Evolutionary conservation across 2,888 invertebrate species (phyloP), one percentile per base, ranked within the genome.

Genomic region (Conistra vaccinii): DNA sequence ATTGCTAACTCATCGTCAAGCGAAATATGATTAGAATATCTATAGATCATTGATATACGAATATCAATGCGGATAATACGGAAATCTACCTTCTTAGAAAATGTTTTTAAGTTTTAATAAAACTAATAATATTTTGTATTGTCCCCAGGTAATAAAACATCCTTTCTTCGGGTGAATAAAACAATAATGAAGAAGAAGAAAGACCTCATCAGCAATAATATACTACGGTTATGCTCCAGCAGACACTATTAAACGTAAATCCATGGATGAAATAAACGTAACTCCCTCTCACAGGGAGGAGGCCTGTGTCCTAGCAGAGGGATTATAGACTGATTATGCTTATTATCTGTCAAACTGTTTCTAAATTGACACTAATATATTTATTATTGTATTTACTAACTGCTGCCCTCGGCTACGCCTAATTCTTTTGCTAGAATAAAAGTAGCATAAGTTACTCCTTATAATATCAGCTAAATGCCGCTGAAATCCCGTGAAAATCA

Each of bases 61-160:
- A n/a, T n/a, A n/a, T n/a, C n/a, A n/a, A n/a, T n/a, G n/a, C n/a
- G n/a, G n/a, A n/a, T n/a, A n/a, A n/a, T n/a, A n/a, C n/a, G 6
- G 1, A 57, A 20, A 45, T 23, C 1, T 39, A 12, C 14, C 0
- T 29, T n/a, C 1, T 29, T 12, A 26, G n/a, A n/a, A 23, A 48
- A 29, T 42, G 0, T 9, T 32, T 32, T 26, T 9, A 10, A 35
- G 10, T 51, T 66, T 2, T 29, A 39, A 23, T 35, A 5, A 0
- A 7, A 17, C 12, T 83, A 69, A 81, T 17, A 53, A 61, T 0
- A 0, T n/a, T 78, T 69, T 67, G 0, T 79, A 0, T 84, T 84
- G 62, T 84, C 48, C 62, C 9, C 84, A 81, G 81, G 81, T 81
- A 81, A 81, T 29, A 57, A 23, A 39, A 39, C 20, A 17, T 48